These are phyloP conservation scores for Esox masquinongy DNA, from an alignment of 2,797 vertebrate genomes.

Conservation along the genomic window DNA sequence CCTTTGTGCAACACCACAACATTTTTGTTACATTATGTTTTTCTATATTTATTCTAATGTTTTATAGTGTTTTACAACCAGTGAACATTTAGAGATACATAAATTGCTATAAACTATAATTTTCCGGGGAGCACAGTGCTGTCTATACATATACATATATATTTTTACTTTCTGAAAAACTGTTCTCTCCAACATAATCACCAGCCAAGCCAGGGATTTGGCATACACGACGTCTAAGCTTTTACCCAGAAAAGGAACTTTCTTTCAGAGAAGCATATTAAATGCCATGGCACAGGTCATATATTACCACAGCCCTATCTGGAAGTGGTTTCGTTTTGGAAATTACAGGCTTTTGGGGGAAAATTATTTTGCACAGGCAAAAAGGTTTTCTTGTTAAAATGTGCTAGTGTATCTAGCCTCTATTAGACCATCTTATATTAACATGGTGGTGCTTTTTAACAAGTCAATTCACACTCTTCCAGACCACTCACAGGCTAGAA, in stretches of 20 bases:
- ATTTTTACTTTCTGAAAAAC: too few relatives aligned
- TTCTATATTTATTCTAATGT: background rate
- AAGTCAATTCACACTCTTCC: background rate
- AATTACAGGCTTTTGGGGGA: background rate
- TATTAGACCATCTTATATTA: background rate
- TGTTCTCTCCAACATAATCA: conserved; percentile 17
- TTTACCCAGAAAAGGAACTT: background rate
- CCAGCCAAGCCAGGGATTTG: background rate
- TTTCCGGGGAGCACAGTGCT: too few relatives aligned
- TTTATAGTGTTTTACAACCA: too few relatives aligned
- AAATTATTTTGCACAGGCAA: background rate
- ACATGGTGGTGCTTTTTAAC: background rate
- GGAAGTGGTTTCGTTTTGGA: conserved; percentile 10
- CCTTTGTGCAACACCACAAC: too few relatives aligned
- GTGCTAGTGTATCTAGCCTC: too few relatives aligned
- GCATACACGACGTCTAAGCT: conserved; percentile 3
- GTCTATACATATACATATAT: too few relatives aligned
- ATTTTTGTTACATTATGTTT: background rate
- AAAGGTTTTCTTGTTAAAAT: conserved; percentile 5
- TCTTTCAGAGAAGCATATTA: background rate
- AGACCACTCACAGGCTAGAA: background rate
- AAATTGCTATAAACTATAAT: too few relatives aligned
- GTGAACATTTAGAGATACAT: too few relatives aligned
- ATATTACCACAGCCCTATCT: background rate
- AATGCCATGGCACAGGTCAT: background rate